These are phyloP conservation scores for Campylomormyrus numenius DNA, from an alignment of 2,113 vertebrate species.

Conservation along the genomic window DNA sequence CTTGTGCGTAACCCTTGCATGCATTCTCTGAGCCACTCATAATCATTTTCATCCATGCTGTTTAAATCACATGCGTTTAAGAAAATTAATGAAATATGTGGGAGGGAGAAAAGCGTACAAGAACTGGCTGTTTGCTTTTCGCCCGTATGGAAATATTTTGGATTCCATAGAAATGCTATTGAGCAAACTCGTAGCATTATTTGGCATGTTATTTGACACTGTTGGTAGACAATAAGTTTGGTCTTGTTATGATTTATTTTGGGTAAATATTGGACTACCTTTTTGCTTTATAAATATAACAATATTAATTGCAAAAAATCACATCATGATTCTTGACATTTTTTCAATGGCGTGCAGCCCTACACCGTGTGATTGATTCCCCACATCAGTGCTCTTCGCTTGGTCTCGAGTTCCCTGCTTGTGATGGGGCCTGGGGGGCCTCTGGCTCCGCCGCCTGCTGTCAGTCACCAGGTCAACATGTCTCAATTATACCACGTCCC, in stretches of 20 bases:
- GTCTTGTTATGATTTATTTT: background rate
- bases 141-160: background rate
- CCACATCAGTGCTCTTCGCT: background rate
- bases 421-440: too few relatives aligned
- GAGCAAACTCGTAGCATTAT: background rate
- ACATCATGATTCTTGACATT: background rate
- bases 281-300: background rate
- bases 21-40: background rate
- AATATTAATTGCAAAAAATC: background rate
- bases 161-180: background rate
- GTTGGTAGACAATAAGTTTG: background rate
- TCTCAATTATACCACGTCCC: background rate
- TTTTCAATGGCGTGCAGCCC: background rate
- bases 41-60: background rate
- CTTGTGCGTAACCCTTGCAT: background rate
- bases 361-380: background rate
- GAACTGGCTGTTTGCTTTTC: background rate
- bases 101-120: background rate
- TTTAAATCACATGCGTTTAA: background rate
- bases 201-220: background rate
- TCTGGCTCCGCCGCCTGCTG: background rate
- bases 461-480: background rate
- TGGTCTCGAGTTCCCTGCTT: background rate
- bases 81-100: background rate
- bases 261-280: background rate